These are phyloP conservation scores for Drosophila antonietae DNA, from an alignment of 2,888 invertebrate genomes.

Conservation along the genomic window DNA sequence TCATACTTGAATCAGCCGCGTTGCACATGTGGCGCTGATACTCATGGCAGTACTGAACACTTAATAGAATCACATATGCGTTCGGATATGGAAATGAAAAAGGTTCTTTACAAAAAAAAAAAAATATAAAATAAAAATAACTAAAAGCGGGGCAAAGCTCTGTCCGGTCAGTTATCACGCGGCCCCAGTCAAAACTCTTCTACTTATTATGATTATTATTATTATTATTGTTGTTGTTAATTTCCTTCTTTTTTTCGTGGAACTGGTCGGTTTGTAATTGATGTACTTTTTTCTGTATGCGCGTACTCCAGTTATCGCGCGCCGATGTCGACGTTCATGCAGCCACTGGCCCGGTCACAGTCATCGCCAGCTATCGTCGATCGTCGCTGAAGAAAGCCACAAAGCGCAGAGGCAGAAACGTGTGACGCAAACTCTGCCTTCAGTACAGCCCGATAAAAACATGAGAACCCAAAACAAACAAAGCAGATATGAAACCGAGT, in stretches of 20 bases:
- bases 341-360: slow-evolving; percentile 40
- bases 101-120: slow-evolving; percentile 6
- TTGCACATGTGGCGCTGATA: slow-evolving; percentile 66
- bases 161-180: slow-evolving; percentile 53
- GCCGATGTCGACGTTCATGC: slow-evolving; percentile 57
- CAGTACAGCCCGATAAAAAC: slow-evolving; percentile 69
- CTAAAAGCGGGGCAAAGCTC: slow-evolving; percentile 27
- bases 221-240: slow-evolving; percentile 40
- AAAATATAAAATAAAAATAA: not conserved
- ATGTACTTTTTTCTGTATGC: slow-evolving; percentile 23
- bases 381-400: slow-evolving; percentile 46
- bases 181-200: slow-evolving; percentile 31
- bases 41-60: slow-evolving; percentile 68
- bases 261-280: slow-evolving; percentile 22
- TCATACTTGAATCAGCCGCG: slow-evolving; percentile 68
- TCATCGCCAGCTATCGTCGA: slow-evolving; percentile 37
- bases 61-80: slow-evolving; percentile 28
- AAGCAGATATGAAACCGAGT: not conserved
- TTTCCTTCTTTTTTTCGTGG: slow-evolving; percentile 46
- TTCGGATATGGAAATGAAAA: slow-evolving; percentile 28
- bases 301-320: slow-evolving; percentile 73
- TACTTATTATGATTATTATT: slow-evolving; percentile 43
- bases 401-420: slow-evolving; percentile 38
- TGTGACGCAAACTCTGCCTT: slow-evolving; percentile 46
- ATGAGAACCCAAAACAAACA: slow-evolving; percentile 52